Percentiles rank a stretch among this genome's conserved stretches.
Evolutionary conservation across 1,140 invertebrate species (phyloP).

Genomic region (Oncopodura yosiiana): DNA sequence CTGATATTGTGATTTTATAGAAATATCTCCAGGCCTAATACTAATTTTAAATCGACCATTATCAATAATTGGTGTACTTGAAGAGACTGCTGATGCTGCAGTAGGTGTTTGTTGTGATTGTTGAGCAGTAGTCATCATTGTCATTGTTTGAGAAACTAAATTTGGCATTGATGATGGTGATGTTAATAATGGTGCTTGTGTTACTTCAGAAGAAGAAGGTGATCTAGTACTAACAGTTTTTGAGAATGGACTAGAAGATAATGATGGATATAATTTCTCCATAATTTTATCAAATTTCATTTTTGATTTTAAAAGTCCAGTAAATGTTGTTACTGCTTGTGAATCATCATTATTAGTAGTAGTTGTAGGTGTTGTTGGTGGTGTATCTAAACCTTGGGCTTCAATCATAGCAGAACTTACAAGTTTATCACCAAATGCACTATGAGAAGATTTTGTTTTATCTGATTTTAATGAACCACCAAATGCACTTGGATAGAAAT

Average conservation of each 20-base stretch:
- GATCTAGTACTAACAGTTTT: background rate
- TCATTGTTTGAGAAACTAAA: too few relatives aligned
- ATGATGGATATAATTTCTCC: conserved; percentile 26
- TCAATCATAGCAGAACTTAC: too few relatives aligned
- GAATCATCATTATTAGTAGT: too few relatives aligned
- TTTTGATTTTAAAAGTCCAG: conserved; percentile 27
- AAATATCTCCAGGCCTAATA: conserved; percentile 29
- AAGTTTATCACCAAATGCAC: background rate
- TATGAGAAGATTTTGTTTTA: background rate
- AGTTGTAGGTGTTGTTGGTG: background rate
- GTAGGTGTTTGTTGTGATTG: background rate
- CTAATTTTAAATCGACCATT: conserved; percentile 32
- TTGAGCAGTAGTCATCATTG: background rate
- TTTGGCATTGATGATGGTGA: too few relatives aligned
- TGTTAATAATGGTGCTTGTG: background rate
- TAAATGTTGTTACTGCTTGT: too few relatives aligned
- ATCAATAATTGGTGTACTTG: conserved; percentile 2
- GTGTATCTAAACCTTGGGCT: too few relatives aligned
- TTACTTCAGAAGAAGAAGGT: background rate
- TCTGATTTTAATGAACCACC: background rate
- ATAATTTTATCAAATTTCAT: conserved; percentile 30
- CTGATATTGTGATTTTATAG: background rate
- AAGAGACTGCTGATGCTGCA: background rate
- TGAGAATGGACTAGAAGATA: background rate
- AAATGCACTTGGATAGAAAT: background rate